Conservation (phyloP, 1,140 invertebrate genomes). For the Artemia franciscana region DNA sequence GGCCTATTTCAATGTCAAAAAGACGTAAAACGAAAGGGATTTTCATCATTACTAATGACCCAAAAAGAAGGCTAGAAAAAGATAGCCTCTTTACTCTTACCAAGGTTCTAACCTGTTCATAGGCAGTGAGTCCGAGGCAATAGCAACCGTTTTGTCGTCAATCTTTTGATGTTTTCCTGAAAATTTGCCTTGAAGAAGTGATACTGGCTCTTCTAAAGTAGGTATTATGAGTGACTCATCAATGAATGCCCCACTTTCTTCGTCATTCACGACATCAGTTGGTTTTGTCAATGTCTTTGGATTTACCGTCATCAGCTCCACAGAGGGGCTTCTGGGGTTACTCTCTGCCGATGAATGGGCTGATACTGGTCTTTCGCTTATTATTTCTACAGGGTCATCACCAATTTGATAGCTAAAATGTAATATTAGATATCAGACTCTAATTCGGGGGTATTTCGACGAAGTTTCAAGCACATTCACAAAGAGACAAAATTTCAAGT, state of each 20-base stretch:
- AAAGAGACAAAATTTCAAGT: too few relatives aligned
- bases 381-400: not conserved
- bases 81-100: too few relatives aligned
- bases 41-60: too few relatives aligned
- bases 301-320: not conserved
- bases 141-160: not conserved
- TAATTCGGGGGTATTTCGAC: too few relatives aligned
- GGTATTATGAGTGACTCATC: not conserved
- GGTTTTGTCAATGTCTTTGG: not conserved
- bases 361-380: not conserved
- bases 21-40: too few relatives aligned
- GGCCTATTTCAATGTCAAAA: too few relatives aligned
- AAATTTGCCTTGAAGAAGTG: not conserved
- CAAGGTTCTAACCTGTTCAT: not conserved
- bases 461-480: too few relatives aligned
- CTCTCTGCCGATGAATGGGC: not conserved
- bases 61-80: too few relatives aligned
- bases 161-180: not conserved
- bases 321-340: not conserved
- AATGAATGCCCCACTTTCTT: not conserved
- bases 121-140: not conserved
- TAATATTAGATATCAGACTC: too few relatives aligned
- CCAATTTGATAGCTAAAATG: not conserved
- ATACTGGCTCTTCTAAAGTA: not conserved
- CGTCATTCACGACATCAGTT: not conserved